These are phyloP conservation scores for Eudasyphora cyanicolor DNA, from an alignment of 2,888 invertebrate species.

Conservation along the genomic window DNA sequence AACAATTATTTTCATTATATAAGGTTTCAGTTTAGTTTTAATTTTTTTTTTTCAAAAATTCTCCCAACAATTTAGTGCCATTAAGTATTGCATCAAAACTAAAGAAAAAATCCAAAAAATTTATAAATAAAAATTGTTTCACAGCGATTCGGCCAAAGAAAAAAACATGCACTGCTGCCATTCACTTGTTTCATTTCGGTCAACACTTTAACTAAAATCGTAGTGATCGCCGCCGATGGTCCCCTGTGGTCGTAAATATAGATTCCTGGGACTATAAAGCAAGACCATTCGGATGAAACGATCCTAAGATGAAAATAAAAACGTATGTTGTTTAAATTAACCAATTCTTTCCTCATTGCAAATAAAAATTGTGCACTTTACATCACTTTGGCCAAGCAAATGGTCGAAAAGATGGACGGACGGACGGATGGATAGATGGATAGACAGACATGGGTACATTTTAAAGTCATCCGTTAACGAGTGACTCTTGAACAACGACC, in stretches of 20 bases:
- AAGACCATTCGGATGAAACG: conserved; percentile 6
- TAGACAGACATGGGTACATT: background rate
- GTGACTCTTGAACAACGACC: background rate
- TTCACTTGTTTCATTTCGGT: conserved; percentile 29
- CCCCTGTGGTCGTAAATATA: conserved; percentile 36
- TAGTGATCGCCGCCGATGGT: background rate
- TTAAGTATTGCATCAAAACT: conserved; percentile 22
- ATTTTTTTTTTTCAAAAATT: background rate
- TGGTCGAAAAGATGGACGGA: no score
- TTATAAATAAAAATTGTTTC: conserved; percentile 35
- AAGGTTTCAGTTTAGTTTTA: background rate
- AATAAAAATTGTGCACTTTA: background rate
- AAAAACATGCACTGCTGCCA: background rate
- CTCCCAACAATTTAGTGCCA: background rate
- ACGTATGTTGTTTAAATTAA: conserved; percentile 7
- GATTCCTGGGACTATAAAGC: conserved; percentile 9
- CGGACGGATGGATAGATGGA: no score
- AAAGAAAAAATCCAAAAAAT: conserved; percentile 5
- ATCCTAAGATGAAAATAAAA: conserved; percentile 1
- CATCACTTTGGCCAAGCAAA: background rate
- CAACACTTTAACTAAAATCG: conserved; percentile 35
- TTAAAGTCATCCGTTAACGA: conserved; percentile 17
- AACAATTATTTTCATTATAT: conserved; percentile 10
- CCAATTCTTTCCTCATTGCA: conserved; percentile 16
- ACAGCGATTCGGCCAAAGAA: background rate